These are phyloP conservation scores for Megaptera novaeangliae DNA, from an alignment of 2,113 vertebrate genomes.

Conservation along the genomic window DNA sequence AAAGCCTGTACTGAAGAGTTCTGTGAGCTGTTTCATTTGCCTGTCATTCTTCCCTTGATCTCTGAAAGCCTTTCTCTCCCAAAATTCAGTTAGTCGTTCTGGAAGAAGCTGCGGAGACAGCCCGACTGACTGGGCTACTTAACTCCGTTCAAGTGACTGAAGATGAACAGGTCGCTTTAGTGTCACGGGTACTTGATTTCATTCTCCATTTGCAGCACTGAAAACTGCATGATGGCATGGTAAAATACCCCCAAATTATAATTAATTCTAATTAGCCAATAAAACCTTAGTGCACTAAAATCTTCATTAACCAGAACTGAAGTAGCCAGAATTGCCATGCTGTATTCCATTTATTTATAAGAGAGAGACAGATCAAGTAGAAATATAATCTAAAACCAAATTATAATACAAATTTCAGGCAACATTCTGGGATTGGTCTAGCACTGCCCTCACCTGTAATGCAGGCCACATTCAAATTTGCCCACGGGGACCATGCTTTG, in stretches of 20 bases:
- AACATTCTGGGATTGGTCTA: background rate
- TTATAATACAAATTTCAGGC: background rate
- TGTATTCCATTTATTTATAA: background rate
- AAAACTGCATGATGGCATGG: background rate
- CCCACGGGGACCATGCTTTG: background rate
- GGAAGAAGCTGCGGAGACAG: background rate
- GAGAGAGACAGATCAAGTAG: background rate
- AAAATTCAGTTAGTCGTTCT: background rate
- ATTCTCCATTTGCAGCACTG: background rate
- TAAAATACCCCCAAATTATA: background rate
- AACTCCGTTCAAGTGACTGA: background rate
- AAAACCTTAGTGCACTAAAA: background rate
- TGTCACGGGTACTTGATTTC: background rate
- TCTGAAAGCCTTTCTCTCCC: background rate
- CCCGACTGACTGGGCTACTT: background rate
- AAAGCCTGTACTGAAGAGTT: rapidly evolving
- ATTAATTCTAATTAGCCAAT: background rate
- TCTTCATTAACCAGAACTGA: background rate
- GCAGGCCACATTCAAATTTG: background rate
- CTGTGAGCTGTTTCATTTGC: background rate
- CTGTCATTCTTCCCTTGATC: background rate
- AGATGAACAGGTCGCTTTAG: background rate
- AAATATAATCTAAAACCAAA: background rate
- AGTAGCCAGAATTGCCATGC: background rate
- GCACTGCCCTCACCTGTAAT: background rate